Evolutionary conservation across 2,113 vertebrate species (phyloP).

Genomic region (Spea multiplicata): DNA sequence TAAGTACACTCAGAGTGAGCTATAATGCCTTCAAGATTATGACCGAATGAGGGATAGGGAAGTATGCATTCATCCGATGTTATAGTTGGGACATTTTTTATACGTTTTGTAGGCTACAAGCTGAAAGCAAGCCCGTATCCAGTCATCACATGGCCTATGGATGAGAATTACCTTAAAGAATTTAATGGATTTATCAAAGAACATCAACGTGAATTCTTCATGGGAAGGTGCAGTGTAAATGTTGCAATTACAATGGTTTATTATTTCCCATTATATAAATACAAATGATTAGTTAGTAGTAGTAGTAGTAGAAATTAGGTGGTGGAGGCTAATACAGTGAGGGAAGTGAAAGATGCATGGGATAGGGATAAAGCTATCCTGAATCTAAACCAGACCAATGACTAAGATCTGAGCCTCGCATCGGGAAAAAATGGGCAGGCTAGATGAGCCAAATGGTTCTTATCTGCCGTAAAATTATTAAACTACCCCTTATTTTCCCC

Average conservation of each 20-base stretch:
- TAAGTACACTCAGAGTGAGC: too few species aligned
- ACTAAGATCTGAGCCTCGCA: not conserved
- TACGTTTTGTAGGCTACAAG: conserved; percentile 22
- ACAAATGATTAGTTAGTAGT: not conserved
- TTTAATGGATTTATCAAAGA: conserved; percentile 52
- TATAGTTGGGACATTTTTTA: not conserved
- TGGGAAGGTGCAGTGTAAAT: not conserved
- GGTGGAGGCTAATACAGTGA: not conserved
- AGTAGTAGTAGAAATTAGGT: not conserved
- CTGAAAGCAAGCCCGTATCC: conserved; percentile 49
- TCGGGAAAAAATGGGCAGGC: too few species aligned
- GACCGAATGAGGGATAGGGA: too few species aligned
- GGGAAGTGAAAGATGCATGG: too few species aligned
- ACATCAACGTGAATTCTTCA: conserved; percentile 47
- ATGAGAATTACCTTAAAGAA: conserved; percentile 53
- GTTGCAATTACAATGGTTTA: too few species aligned
- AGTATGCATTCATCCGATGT: too few species aligned
- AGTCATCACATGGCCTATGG: conserved; percentile 49
- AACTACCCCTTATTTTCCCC: too few species aligned
- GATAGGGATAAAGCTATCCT: too few species aligned
- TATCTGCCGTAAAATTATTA: too few species aligned
- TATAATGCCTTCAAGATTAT: too few species aligned
- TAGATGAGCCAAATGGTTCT: too few species aligned
- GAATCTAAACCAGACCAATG: not conserved
- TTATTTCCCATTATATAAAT: not conserved